Percentiles rank a stretch among this genome's conserved stretches.
These are phyloP conservation scores for Idaea aversata DNA, from an alignment of 2,888 invertebrate genomes.

Conservation along the genomic window DNA sequence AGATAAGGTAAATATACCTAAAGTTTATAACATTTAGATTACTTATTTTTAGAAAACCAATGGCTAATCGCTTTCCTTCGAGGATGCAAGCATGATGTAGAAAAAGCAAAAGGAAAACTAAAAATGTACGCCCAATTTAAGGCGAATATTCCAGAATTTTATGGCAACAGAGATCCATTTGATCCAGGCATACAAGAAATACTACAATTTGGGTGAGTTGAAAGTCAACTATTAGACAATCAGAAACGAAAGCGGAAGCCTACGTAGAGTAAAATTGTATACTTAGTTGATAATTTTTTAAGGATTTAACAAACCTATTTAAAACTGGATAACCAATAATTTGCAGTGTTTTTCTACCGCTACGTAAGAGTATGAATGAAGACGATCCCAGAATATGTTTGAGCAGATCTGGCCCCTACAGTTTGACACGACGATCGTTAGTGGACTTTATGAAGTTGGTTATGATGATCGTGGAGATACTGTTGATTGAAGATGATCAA, in stretches of 20 bases:
- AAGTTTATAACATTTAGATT: background rate
- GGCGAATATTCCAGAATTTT: constrained; percentile 79
- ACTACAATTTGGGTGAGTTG: constrained; percentile 69
- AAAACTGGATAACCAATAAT: background rate
- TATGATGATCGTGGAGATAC: background rate
- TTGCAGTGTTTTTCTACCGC: background rate
- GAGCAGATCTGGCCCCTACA: background rate
- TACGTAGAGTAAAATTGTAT: no score
- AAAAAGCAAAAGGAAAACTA: constrained; percentile 76
- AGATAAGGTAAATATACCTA: background rate
- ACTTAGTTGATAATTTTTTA: no score
- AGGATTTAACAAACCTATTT: no score
- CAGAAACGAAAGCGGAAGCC: no score
- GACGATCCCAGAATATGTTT: background rate
- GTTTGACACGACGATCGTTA: background rate
- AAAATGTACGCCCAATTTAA: constrained; percentile 81
- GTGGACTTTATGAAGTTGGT: background rate
- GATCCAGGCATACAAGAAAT: constrained; percentile 64
- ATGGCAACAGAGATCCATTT: constrained; percentile 70
- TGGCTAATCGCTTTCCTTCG: constrained; percentile 75
- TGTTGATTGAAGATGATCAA: background rate
- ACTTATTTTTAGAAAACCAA: constrained; percentile 65
- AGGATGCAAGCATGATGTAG: constrained; percentile 77
- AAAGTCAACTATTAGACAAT: background rate
- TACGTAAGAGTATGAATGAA: background rate